Evolutionary conservation across 2,113 vertebrate species (phyloP).

Genomic region (Laticauda colubrina): DNA sequence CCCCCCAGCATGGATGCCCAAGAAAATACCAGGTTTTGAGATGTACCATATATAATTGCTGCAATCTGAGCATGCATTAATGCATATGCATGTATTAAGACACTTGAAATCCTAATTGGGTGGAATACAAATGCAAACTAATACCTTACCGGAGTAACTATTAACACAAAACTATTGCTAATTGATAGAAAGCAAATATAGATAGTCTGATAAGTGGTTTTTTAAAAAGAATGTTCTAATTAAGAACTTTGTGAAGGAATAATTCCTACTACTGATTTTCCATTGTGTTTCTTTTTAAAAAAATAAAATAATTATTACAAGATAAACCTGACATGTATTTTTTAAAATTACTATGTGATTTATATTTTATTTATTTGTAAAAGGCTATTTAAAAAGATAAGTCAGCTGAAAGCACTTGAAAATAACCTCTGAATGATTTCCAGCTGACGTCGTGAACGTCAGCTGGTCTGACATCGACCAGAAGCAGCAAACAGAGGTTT

Average conservation of each 20-base stretch:
- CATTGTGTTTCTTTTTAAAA: neutral
- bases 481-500: no score
- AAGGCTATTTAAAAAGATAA: neutral
- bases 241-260: neutral
- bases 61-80: neutral
- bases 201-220: neutral
- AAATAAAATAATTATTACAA: neutral
- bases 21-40: neutral
- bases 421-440: neutral
- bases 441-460: no score
- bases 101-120: neutral
- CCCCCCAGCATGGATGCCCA: neutral
- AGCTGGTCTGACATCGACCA: no score
- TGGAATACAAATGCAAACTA: neutral
- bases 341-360: constrained; percentile 5
- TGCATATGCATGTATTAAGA: neutral
- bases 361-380: constrained; percentile 23
- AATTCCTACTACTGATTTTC: neutral
- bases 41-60: neutral
- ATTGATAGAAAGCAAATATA: neutral
- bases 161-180: neutral
- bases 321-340: neutral
- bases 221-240: neutral
- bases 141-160: neutral
- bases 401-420: no score